Base-by-base conservation (phyloP, 2,888 invertebrate genomes). In the Cynaeus angustus region DNA sequence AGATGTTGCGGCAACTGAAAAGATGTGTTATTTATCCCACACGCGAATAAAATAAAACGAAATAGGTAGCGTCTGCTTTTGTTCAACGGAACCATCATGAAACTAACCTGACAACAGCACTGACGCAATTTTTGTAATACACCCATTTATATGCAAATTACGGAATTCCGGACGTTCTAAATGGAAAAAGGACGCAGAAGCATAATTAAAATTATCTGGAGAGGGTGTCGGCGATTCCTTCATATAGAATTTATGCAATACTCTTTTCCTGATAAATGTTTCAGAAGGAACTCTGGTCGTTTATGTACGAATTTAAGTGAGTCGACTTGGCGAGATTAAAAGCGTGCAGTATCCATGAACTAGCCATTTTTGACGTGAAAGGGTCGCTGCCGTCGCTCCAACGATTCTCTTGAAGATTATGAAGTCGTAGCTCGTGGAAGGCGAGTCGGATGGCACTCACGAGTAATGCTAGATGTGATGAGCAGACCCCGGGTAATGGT, bases 91-190 rank as follows among this genome's bases (percentile, higher is more conserved):
- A 50, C 45, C 43, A 45, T 30, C 64, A 53, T 30, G 43, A 37
- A 46, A 67, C 48, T 38, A 46, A 66, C 62, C 70, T 70, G 72
- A 72, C 73, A 75, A 75, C 72, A 68, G 74, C 77, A 77, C 78
- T 79, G 77, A 75, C 77, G 77, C 77, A 74, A 77, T 76, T 80
- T 80, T 79, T 78, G 78, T 79, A 80, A 80, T 80, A 78, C 78
- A 76, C 79, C 80, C 77, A 80, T 80, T 79, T 80, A 80, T 80
- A 80, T 80, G 80, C 79, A 80, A 78, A 80, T 80, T 70, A 45
- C 37, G 21, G 41, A 64, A 68, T 68, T 46, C 56, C 61, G 45
- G 38, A 14, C 30, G 4, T 53, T 33, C 12, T 59, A 38, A 70
- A 66, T 53, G 66, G 38, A 66, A 45, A 65, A 65, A 56, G 37